Evolutionary conservation across 2,888 invertebrate genomes (phyloP).

Genomic region (Ferrisia virgata): DNA sequence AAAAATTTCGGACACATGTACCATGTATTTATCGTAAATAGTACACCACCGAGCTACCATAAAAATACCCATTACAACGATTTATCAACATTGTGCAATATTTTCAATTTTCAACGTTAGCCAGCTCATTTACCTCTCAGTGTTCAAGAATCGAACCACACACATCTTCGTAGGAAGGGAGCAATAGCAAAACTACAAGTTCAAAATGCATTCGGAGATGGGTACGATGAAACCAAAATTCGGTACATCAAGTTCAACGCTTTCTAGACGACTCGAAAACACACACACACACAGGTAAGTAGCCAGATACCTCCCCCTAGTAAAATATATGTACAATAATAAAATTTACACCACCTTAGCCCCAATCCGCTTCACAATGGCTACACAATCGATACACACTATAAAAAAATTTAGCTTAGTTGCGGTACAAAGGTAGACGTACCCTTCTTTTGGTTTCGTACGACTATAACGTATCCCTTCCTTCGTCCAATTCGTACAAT

Average conservation of each 20-base stretch:
- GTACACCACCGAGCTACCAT: too few species aligned
- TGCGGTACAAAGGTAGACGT: not conserved
- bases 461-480: too few species aligned
- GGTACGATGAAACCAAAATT: not conserved
- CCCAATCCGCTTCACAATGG: not conserved
- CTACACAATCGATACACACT: not conserved
- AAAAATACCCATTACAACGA: not conserved
- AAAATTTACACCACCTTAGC: not conserved
- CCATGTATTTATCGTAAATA: not conserved
- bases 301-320: too few species aligned
- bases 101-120: not conserved
- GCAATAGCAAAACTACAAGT: too few species aligned
- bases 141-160: not conserved
- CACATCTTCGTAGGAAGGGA: too few species aligned
- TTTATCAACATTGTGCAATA: not conserved
- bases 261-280: not conserved
- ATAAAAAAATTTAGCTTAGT: not conserved
- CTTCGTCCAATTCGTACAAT: not conserved
- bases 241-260: not conserved
- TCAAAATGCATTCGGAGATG: too few species aligned
- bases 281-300: too few species aligned
- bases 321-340: too few species aligned
- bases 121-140: not conserved
- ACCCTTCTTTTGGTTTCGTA: too few species aligned
- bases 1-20: not conserved